phyloP scores from a whole-genome alignment of 2,113 vertebrate genomes.

The Lophochroa leadbeateri region DNA sequence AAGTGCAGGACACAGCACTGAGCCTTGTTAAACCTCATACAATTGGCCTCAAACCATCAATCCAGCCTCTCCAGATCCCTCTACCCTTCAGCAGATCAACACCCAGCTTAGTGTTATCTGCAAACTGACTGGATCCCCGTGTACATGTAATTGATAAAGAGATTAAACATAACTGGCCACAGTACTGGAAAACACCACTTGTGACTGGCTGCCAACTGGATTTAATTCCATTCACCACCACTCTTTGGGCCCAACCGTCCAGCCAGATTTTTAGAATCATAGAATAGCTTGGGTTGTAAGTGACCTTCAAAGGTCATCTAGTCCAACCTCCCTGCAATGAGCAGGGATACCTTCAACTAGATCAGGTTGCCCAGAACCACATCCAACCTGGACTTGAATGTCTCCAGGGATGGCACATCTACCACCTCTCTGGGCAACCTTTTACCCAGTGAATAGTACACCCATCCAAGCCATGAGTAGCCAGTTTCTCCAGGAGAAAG shows the following conservation, averaged over 20 bases:
- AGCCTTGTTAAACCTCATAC: not conserved
- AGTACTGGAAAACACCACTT: not conserved
- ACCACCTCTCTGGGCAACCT: not conserved
- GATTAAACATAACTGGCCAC: not conserved
- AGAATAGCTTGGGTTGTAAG: not conserved
- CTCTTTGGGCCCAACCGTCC: not conserved
- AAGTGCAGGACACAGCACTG: not conserved
- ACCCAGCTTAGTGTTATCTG: not conserved
- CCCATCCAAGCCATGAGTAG: too few species aligned
- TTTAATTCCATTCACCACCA: not conserved
- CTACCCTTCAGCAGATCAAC: not conserved
- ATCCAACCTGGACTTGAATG: not conserved
- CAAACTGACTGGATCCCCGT: not conserved
- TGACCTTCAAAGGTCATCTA: not conserved
- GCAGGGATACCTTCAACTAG: not conserved
- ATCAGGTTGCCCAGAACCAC: not conserved
- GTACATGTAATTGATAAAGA: not conserved
- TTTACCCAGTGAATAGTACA: not conserved
- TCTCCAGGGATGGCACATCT: not conserved
- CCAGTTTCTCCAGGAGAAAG: too few species aligned
- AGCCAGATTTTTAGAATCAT: not conserved
- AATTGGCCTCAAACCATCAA: not conserved
- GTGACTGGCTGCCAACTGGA: not conserved
- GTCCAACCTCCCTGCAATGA: not conserved
- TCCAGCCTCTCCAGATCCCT: not conserved